Conservation (phyloP, 2,113 vertebrate genomes). For the Ibidorhyncha struthersii region DNA sequence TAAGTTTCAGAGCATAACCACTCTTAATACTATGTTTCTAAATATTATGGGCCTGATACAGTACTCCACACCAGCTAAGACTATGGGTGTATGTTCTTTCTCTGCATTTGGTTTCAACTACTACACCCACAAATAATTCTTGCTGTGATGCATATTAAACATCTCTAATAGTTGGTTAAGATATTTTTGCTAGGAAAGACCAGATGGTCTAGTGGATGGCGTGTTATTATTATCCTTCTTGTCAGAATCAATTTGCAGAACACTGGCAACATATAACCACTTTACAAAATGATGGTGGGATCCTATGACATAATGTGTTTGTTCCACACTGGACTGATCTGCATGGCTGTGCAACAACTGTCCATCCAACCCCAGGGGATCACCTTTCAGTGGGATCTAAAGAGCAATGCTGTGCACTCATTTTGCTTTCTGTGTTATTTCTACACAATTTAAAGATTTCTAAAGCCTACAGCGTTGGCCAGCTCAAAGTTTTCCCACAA, state of each 20-base stretch:
- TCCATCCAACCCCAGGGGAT: rapidly evolving
- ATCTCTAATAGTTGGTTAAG: constrained; percentile 58
- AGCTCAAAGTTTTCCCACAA: background rate
- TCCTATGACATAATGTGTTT: background rate
- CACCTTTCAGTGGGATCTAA: background rate
- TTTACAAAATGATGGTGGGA: background rate
- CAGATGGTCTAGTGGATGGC: background rate
- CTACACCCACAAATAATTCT: constrained; percentile 39
- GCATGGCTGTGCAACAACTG: background rate
- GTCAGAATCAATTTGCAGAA: background rate
- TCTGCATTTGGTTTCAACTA: constrained; percentile 34
- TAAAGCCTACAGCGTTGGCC: background rate
- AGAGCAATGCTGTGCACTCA: rapidly evolving
- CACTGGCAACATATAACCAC: background rate
- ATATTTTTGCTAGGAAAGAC: constrained; percentile 22
- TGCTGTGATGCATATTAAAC: constrained; percentile 28
- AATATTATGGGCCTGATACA: constrained; percentile 40
- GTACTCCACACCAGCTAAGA: background rate
- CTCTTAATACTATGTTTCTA: constrained; percentile 71
- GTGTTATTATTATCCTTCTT: background rate
- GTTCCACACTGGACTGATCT: background rate
- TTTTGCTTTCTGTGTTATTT: background rate
- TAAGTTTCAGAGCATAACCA: constrained; percentile 72
- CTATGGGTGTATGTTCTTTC: background rate
- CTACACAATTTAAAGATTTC: background rate